Percentiles rank a stretch among this genome's conserved stretches.
Conservation (phyloP, 2,888 invertebrate species). For the Lasioglossum vierecki region DNA sequence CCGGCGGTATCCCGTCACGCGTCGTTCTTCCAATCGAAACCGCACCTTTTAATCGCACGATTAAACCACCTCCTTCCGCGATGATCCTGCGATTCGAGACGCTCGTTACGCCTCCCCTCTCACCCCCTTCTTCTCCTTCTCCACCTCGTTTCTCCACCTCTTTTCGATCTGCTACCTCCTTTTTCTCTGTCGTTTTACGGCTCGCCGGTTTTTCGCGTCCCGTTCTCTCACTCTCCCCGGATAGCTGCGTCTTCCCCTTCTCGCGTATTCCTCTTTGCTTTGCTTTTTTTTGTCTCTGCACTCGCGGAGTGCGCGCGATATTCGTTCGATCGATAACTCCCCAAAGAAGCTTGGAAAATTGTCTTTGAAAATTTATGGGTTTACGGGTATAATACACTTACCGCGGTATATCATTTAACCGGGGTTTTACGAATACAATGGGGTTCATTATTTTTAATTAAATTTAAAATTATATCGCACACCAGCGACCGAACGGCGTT, state of each 20-base stretch:
- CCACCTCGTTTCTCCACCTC: background rate
- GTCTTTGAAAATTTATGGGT: constrained; percentile 65
- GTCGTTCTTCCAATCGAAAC: constrained; percentile 40
- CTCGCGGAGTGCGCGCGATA: constrained; percentile 5
- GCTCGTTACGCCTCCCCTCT: background rate
- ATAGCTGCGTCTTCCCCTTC: background rate
- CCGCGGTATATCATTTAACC: constrained; percentile 68
- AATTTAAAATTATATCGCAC: constrained; percentile 72
- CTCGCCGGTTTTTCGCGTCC: background rate
- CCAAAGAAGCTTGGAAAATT: constrained; percentile 59
- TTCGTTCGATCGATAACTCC: constrained; percentile 44
- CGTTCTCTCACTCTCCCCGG: background rate
- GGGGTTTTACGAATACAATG: constrained; percentile 70
- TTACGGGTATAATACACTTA: constrained; percentile 68
- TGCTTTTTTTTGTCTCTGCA: background rate
- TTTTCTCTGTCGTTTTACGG: background rate
- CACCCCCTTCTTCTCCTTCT: background rate
- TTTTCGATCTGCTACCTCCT: background rate
- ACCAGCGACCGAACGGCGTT: constrained; percentile 62
- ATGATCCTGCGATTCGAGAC: constrained; percentile 21
- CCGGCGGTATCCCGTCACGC: constrained; percentile 52
- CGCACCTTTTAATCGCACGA: constrained; percentile 56
- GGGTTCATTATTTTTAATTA: constrained; percentile 73
- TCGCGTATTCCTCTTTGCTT: background rate
- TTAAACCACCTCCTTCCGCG: constrained; percentile 35